Evolutionary conservation across 2,797 vertebrate species (phyloP), one percentile per base, ranked within the genome.

Genomic region (Steatocranus sp.): DNA sequence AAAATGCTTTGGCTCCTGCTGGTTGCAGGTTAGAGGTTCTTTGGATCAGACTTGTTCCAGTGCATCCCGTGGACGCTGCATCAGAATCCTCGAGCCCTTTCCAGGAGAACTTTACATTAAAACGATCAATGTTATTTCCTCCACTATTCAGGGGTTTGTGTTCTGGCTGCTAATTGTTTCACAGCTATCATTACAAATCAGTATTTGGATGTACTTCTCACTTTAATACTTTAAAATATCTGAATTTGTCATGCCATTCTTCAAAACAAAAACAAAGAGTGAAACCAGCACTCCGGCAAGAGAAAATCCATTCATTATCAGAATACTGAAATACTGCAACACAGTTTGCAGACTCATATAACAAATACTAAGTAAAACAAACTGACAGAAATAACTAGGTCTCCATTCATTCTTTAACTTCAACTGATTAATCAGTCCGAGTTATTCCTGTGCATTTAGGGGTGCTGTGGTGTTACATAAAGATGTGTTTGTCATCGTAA

Each of bases 401-500:
- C 36, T 27, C 17, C 7, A 20, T 20, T 63, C 32, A 63, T 63
- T 41, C 50, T 43, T 11, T 56, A 25, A 25, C 38, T 46, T 70
- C 4, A 70, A 70, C 38, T 11, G 66, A 46, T 68, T 41, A 68
- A 68, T 58, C 15, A 7, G 4, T 34, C 15, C 15, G 12, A 48
- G 18, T 46, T 30, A 15, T 20, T 32, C 30, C n/a, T 23, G 73
- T 10, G 41, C 14, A 15, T 10, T 11, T 20, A 17, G 7, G 14
- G 75, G 43, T 11, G 23, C 41, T 17, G 48, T 83, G 83, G 78
- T 74, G 63, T 82, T 54, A 32, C 85, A 66, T 78, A 53, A 75
- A 79, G 73, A 79, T 58, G 8, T n/a, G 77, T 87, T 54, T 86
- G 80, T 87, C 83, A 76, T 83, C n/a, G 78, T 83, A 82, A 82